Evolutionary conservation across 2,797 vertebrate species (phyloP), one percentile per base, ranked within the genome.

Genomic region (Lepilemur ruficaudatus): DNA sequence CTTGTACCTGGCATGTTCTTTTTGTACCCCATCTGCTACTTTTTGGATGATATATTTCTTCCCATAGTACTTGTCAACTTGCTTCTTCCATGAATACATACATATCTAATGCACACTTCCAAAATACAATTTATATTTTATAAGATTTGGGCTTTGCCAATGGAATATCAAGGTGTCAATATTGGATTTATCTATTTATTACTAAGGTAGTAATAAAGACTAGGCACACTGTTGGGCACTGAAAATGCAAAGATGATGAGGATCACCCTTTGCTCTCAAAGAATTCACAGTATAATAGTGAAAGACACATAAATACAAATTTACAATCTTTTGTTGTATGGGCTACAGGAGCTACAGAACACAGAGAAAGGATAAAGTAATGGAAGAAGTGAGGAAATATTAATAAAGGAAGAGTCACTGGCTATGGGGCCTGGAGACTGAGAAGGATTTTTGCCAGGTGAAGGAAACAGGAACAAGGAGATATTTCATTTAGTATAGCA

Each of bases 81-180:
- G 46, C 83, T 80, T 90, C 57, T 70, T 79, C 69, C 35, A 81
- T 18, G 32, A 88, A 73, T 32, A 88, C 46, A 61, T 93, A 89
- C 32, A 22, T 9, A 61, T 69, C 17, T 92, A 92, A 86, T 72
- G 52, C 52, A 78, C 50, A 89, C 30, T 81, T 57, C 32, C 38
- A 38, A 94, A 89, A 89, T 94, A 65, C 13, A 70, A 23, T 90
- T 88, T 28, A 69, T 81, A 81, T 88, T 94, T 96, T 91, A 67
- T 25, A 88, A 93, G 86, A 80, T 63, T 7, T 84, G 13, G 87
- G 25, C 23, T 96, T 96, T 94, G 65, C 76, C 83, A 95, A 11
- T 70, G 73, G 92, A 94, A 85, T 94, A 89, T 30, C 70, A 76
- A 63, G 14, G 41, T 84, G 41, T 92, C n/a, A 69, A 48, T 79